A percentile compares a stretch with the other conserved stretches of the same genome.
phyloP scores from a whole-genome alignment of 35 echinoderm and acorn worm species.

The Apostichopus japonicus region DNA sequence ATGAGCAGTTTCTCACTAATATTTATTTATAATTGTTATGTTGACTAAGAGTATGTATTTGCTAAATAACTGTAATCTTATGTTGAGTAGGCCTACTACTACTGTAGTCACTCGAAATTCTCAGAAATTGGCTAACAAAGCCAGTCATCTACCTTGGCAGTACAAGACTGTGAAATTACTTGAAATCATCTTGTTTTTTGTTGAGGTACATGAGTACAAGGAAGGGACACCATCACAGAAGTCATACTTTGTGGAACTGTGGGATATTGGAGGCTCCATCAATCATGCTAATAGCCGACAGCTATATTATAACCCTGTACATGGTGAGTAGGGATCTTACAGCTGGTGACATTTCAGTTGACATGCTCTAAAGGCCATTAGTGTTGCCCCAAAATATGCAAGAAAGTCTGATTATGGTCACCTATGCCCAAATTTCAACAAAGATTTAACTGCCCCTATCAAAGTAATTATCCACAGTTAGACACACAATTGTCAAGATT shows the following conservation, averaged over 20 bases:
- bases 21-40: too few relatives aligned
- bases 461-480: not conserved
- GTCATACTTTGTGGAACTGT: constrained; percentile 89
- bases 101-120: too few relatives aligned
- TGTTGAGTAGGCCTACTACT: too few relatives aligned
- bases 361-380: not conserved
- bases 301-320: constrained; percentile 90
- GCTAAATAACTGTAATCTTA: too few relatives aligned
- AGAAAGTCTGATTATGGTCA: too few relatives aligned
- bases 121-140: too few relatives aligned
- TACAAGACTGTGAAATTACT: too few relatives aligned
- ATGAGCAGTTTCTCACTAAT: too few relatives aligned
- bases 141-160: too few relatives aligned
- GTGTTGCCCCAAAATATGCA: too few relatives aligned
- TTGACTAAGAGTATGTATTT: too few relatives aligned
- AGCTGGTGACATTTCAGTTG: not conserved
- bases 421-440: not conserved
- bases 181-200: too few relatives aligned
- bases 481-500: not conserved
- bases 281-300: constrained; percentile 95
- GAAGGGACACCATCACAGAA: constrained; percentile 90
- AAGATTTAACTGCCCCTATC: not conserved
- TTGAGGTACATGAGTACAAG: constrained; percentile 91
- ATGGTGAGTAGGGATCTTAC: constrained; percentile 67
- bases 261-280: constrained; percentile 97